Evolutionary conservation across 53 echinoderm and acorn worm genomes (phyloP).

Genomic region (Holothuria scabra): DNA sequence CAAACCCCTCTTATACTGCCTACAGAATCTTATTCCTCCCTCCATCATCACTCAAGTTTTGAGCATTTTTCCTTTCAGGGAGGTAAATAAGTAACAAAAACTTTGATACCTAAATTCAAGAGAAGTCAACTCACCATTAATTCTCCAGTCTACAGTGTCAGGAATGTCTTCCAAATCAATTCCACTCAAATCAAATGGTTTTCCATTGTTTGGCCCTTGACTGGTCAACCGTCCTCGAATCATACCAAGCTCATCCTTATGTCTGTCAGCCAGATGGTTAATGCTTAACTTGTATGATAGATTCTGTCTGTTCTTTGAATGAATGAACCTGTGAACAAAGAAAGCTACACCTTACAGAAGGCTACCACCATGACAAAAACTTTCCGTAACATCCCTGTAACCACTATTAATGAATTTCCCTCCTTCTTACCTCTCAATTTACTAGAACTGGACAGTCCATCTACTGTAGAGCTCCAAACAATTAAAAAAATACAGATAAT

Average conservation of each 20-base stretch:
- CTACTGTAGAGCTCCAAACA: too few species aligned
- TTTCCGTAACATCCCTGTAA: too few species aligned
- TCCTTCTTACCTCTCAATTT: too few species aligned
- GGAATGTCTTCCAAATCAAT: conserved; percentile 56
- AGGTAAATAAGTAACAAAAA: too few species aligned
- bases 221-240: conserved; percentile 76
- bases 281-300: conserved; percentile 70
- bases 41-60: too few species aligned
- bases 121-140: conserved; percentile 56
- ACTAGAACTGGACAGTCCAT: too few species aligned
- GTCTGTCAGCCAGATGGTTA: conserved; percentile 82
- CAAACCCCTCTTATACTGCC: too few species aligned
- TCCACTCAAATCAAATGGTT: conserved; percentile 54
- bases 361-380: background rate
- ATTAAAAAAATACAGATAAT: too few species aligned
- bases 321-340: conserved; percentile 71
- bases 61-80: too few species aligned
- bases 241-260: conserved; percentile 67
- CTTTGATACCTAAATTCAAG: too few species aligned
- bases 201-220: conserved; percentile 66
- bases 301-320: conserved; percentile 79
- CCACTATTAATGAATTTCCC: too few species aligned
- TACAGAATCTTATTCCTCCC: too few species aligned
- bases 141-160: conserved; percentile 78
- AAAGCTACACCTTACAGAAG: background rate